Evolutionary conservation across 2,888 invertebrate genomes (phyloP).

Genomic region (Microplitis deprimator): DNA sequence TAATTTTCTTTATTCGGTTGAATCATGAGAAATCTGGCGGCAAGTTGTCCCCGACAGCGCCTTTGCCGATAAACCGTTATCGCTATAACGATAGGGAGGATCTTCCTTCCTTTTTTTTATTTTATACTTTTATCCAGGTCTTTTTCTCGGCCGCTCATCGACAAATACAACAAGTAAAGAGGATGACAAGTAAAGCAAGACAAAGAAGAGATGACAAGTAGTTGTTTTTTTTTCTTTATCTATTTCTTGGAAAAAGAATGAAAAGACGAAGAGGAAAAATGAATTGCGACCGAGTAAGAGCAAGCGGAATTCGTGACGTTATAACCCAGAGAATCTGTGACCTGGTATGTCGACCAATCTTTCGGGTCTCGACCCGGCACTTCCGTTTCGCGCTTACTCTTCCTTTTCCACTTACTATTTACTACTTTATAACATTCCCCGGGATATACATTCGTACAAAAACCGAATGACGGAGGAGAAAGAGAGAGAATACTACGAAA

Average conservation of each 20-base stretch:
- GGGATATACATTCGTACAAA: neutral
- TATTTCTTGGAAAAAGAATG: constrained; percentile 44
- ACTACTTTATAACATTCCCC: neutral
- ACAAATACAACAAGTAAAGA: constrained; percentile 11
- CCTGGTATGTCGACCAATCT: constrained; percentile 64
- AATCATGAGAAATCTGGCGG: constrained; percentile 43
- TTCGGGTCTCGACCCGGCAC: constrained; percentile 49
- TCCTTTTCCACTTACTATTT: constrained; percentile 1
- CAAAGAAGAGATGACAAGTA: neutral
- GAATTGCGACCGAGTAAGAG: constrained; percentile 43
- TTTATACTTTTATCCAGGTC: constrained; percentile 4
- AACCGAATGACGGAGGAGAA: too few species aligned
- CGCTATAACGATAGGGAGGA: constrained; percentile 33
- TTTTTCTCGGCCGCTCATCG: constrained; percentile 16
- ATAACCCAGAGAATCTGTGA: constrained; percentile 52
- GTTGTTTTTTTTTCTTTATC: neutral
- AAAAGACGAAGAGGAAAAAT: constrained; percentile 50
- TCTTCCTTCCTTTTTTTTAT: constrained; percentile 13
- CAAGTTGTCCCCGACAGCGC: constrained; percentile 35
- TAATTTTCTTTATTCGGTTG: constrained; percentile 33
- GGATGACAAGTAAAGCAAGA: constrained; percentile 8
- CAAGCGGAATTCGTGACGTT: constrained; percentile 59
- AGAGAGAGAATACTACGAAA: too few species aligned
- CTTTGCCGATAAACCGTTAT: constrained; percentile 41
- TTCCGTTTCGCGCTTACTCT: constrained; percentile 38